Evolutionary conservation across 2,888 invertebrate species (phyloP), one percentile per base, ranked within the genome.

Genomic region (Ophion ventricosus): DNA sequence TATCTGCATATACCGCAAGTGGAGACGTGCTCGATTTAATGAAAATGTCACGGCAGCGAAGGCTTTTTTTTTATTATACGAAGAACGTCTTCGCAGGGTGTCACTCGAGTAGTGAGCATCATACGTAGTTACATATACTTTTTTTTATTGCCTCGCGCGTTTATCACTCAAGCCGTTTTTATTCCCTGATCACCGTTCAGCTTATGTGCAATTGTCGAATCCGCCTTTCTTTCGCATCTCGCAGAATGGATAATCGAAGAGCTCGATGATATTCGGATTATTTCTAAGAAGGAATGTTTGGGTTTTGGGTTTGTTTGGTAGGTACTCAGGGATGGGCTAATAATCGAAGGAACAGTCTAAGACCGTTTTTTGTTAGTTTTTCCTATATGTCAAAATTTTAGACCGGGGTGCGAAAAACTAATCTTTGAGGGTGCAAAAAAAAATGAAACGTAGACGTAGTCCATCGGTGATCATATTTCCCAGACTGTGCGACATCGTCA

Each of bases 1-100:
- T 72, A 57, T 57, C 25, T 61, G n/a, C 43, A 20, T 70, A 29
- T 57, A 72, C 77, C 57, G n/a, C 74, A 72, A 70, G 14, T 17
- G 26, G 54, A 76, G 54, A 80, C 72, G 83, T 76, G 83, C 80
- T 40, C 49, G 63, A 76, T 83, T 76, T 72, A 76, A 80, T 72
- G 76, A 76, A 79, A 79, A 57, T 59, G 56, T 78, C 74, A 8
- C 56, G 29, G 35, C n/a, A 64, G 43, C 14, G 43, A 43, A 43
- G 56, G 57, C 61, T 14, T 54, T 80, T 54, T 80, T 83, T 72
- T 67, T 59, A 80, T 66, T 72, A 76, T 67, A 80, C 75, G 43
- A 76, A 76, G 20, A 54, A 59, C 40, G 29, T 63, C 75, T 35
- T 56, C 29, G 1, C 63, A 5, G 40, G 20, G 1, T 63, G 23